A percentile compares a stretch with the other conserved stretches of the same genome.
phyloP scores from a whole-genome alignment of 2,113 vertebrate species.

The Elanus axillaris region DNA sequence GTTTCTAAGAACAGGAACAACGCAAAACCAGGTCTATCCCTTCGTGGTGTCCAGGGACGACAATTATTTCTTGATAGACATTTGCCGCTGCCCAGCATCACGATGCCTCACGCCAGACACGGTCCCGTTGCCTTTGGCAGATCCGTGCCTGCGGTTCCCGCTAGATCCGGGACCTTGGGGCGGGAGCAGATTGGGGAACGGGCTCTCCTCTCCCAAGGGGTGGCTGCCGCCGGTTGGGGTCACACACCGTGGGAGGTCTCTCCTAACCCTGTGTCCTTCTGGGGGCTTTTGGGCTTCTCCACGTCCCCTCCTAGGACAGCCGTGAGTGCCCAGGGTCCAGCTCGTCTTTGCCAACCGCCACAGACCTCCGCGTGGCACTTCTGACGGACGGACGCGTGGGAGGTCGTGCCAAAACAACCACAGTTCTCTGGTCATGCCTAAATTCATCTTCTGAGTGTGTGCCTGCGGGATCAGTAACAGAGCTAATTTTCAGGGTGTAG shows the following conservation, averaged over 20 bases:
- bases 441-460: background rate
- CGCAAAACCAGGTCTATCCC: background rate
- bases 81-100: accelerated
- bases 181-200: background rate
- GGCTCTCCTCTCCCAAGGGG: background rate
- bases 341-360: background rate
- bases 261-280: background rate
- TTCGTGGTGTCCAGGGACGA: background rate
- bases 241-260: background rate
- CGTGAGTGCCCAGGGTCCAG: background rate
- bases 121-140: background rate
- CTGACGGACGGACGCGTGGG: accelerated
- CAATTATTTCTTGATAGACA: background rate
- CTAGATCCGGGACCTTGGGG: background rate
- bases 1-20: background rate
- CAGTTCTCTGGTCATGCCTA: background rate
- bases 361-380: background rate
- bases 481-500: background rate
- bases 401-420: background rate
- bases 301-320: background rate
- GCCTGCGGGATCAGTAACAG: accelerated
- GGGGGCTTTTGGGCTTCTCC: background rate
- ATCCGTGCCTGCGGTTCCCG: accelerated
- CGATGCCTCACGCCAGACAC: background rate
- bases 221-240: background rate